Evolutionary conservation across 2,888 invertebrate genomes (phyloP), one percentile per base, ranked within the genome.

Genomic region (Drosophila austrosaltans): DNA sequence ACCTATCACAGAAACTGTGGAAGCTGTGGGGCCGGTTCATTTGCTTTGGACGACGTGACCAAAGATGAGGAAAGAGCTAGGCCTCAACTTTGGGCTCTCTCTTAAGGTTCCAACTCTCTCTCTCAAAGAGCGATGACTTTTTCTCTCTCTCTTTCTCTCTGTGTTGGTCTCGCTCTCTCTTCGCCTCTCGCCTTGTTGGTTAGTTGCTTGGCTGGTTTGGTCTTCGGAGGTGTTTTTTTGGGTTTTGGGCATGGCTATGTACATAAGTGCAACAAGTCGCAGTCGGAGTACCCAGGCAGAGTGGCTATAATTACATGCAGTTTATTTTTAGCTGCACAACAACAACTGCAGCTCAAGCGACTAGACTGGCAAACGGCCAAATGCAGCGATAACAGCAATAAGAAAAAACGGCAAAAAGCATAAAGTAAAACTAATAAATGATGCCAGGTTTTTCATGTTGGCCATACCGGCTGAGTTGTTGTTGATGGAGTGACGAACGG

Each of bases 221-320:
- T 42, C 67, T 69, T 59, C 44, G 12, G 44, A 16, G 16, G 22
- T 22, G 4, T 22, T 48, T 48, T 44, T 6, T 44, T 16, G 44
- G 53, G 64, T 74, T 74, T 69, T 77, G 75, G 79, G 62, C 69
- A 67, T 75, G 64, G 53, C 63, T 64, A 64, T 69, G 81, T 81
- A 16, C 16, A 16, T 16, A 73, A 79, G 82, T 82, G 87, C 82
- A 82, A 82, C 82, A 82, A 82, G 87, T 82, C 71, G 85, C 70
- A 63, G 70, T 63, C 70, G 53, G 60, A 59, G 66, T 64, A 79
- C 71, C 40, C 56, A 28, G 30, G 2, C 39, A 60, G 72, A 66
- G 77, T 60, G 67, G 64, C 81, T 68, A 66, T 64, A 67, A 68
- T 67, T 79, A 68, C 57, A 66, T 69, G 75, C 66, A 63, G 58